Base-by-base conservation (phyloP, 2,888 invertebrate genomes). In the Theretra japonica region DNA sequence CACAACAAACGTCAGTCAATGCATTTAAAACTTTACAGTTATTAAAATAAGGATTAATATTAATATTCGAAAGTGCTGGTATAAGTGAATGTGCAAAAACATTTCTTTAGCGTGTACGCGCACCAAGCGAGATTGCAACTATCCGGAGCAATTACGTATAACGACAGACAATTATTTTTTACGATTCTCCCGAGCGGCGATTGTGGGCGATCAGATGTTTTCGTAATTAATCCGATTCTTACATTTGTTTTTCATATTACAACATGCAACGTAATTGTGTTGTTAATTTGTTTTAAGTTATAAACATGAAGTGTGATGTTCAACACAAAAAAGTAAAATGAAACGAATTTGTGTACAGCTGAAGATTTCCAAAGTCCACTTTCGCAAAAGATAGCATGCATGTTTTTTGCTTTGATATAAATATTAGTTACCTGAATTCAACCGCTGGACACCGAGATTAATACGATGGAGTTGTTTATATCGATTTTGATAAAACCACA, bases 21-120 rank as follows among this genome's bases (percentile, higher is more conserved):
- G 73, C 62, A 82, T 76, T 75, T 72, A 76, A 56, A 76, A 73
- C 80, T 74, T 76, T 80, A 78, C 72, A 41, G 17, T 21, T n/a
- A 62, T 69, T 17, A n/a, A 7, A 21, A 70, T 79, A 75, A 79
- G 73, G 73, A 69, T 73, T 72, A 73, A 25, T 41, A 53, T 70
- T 25, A 28, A 71, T 21, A 25, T 53, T 70, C 72, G 17, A 50
- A 15, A 57, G 19, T 60, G 70, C 73, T 75, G 77, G 76, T 76
- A 75, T 73, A 74, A 74, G 73, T 76, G 73, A 75, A 72, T 41
- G 77, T 70, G 75, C 75, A 76, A 76, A 75, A 75, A 74, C 73
- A 57, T 72, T 72, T 71, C 71, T 71, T 68, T 59, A 17, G 25
- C 48, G n/a, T 71, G 17, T 33, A 21, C 28, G 58, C 48, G 28